phyloP scores from a whole-genome alignment of 1,140 invertebrate species.

The Eufriesea mexicana region DNA sequence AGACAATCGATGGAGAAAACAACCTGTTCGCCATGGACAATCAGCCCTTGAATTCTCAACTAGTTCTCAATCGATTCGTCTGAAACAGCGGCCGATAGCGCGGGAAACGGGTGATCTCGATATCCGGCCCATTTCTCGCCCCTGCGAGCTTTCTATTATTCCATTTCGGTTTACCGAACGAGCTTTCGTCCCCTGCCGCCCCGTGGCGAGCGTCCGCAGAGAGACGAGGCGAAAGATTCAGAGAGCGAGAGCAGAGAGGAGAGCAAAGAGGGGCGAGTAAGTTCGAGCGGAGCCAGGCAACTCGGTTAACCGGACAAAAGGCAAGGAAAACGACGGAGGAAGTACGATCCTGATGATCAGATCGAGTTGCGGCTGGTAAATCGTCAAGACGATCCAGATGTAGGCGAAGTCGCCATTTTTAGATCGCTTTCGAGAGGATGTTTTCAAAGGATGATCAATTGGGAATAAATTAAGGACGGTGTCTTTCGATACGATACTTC shows the following conservation, averaged over 20 bases:
- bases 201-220: not conserved
- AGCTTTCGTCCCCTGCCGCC: not conserved
- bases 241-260: not conserved
- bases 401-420: too few species aligned
- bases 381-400: too few species aligned
- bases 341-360: not conserved
- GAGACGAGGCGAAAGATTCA: not conserved
- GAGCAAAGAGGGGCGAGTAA: not conserved
- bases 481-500: too few species aligned
- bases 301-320: not conserved
- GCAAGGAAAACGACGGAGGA: not conserved
- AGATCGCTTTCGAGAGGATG: too few species aligned
- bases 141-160: conserved; percentile 24
- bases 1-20: not conserved
- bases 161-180: conserved; percentile 23
- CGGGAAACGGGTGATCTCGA: conserved; percentile 14
- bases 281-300: not conserved
- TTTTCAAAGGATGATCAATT: too few species aligned
- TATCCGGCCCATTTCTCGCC: conserved; percentile 18
- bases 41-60: not conserved
- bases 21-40: not conserved
- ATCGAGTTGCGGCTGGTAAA: too few species aligned
- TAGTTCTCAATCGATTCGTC: not conserved
- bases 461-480: too few species aligned
- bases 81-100: not conserved